Evolutionary conservation across 1,140 invertebrate genomes (phyloP).

Genomic region (Cheumatopsyche charites): DNA sequence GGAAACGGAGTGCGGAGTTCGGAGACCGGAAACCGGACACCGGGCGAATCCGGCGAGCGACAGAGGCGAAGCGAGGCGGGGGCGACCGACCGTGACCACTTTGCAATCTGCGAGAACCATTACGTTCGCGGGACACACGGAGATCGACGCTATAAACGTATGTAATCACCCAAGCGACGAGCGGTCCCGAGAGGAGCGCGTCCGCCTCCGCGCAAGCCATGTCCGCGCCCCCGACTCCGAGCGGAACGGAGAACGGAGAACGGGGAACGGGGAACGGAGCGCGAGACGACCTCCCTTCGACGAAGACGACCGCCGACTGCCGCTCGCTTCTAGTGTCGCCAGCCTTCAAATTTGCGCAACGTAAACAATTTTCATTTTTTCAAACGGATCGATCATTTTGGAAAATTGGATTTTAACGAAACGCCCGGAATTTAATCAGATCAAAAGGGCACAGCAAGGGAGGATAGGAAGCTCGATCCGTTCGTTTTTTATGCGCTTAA

Average conservation of each 20-base stretch:
- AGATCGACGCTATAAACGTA: neutral
- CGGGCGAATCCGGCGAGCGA: neutral
- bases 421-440: too few relatives aligned
- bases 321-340: too few relatives aligned
- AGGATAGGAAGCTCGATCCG: too few relatives aligned
- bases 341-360: too few relatives aligned
- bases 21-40: too few relatives aligned
- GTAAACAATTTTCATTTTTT: too few relatives aligned
- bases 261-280: neutral
- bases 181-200: neutral
- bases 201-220: constrained; percentile 8
- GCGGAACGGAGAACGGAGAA: neutral
- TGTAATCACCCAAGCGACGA: constrained; percentile 20
- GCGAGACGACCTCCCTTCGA: neutral
- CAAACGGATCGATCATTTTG: too few relatives aligned
- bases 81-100: constrained; percentile 9
- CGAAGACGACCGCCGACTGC: constrained; percentile 17
- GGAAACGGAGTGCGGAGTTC: neutral
- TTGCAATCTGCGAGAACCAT: neutral
- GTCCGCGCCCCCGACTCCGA: neutral
- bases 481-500: too few relatives aligned
- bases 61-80: neutral
- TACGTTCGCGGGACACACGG: too few relatives aligned
- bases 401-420: too few relatives aligned
- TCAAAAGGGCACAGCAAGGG: too few relatives aligned